Percentiles rank a stretch among this genome's conserved stretches.
phyloP scores from a whole-genome alignment of 1,140 invertebrate genomes.

The Musca domestica region DNA sequence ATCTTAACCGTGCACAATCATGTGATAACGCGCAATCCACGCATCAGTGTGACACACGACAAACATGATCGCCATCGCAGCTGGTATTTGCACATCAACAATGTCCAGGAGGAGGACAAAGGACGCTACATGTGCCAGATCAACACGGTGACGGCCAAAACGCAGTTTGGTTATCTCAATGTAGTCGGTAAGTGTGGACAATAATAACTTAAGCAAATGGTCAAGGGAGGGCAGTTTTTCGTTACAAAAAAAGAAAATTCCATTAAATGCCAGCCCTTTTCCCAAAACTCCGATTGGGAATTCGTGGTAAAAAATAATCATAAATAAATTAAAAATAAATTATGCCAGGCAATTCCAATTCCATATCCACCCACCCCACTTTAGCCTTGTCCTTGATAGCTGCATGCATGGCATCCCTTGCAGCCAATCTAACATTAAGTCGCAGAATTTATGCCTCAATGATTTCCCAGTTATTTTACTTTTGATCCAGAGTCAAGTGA shows the following conservation, averaged over 20 bases:
- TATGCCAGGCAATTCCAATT: background rate
- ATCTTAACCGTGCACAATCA: conserved; percentile 90
- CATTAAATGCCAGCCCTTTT: too few species aligned
- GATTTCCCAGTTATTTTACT: background rate
- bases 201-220: background rate
- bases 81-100: conserved; percentile 87
- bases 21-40: conserved; percentile 87
- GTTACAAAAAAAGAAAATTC: too few species aligned
- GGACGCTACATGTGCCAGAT: conserved; percentile 96
- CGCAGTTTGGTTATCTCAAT: conserved; percentile 87
- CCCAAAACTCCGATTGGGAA: background rate
- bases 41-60: conserved; percentile 86
- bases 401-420: too few species aligned
- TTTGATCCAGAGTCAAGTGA: too few species aligned
- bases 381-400: too few species aligned
- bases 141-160: conserved; percentile 90
- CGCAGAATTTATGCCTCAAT: conserved; percentile 10
- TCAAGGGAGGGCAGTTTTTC: too few species aligned
- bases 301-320: background rate
- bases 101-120: conserved; percentile 86
- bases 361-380: too few species aligned
- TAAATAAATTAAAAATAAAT: conserved; percentile 23
- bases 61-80: conserved; percentile 72
- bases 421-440: too few species aligned
- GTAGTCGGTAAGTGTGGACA: conserved; percentile 78